phyloP scores from a whole-genome alignment of 2,113 vertebrate genomes.

The Rhizomys pruinosus region DNA sequence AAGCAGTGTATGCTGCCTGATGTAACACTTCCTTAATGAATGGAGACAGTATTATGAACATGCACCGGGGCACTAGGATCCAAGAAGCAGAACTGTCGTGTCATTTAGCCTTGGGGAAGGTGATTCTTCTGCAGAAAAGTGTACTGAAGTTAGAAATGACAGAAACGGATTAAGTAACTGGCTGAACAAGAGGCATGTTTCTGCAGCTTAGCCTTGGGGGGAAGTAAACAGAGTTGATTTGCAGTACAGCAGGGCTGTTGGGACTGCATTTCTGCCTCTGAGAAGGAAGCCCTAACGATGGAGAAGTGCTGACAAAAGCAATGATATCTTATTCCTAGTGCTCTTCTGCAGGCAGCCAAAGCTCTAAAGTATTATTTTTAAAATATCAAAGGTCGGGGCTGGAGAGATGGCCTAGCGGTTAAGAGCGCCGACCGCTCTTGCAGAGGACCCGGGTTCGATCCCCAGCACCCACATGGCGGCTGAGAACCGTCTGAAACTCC shows the following conservation, averaged over 20 bases:
- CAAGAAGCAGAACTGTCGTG: not conserved
- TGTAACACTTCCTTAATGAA: not conserved
- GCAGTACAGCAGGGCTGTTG: not conserved
- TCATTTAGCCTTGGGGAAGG: not conserved
- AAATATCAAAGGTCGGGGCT: not conserved
- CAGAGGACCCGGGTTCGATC: too few species aligned
- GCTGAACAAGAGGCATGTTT: not conserved
- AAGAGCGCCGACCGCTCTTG: too few species aligned
- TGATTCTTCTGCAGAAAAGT: not conserved
- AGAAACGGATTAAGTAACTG: constrained; percentile 3
- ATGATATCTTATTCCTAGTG: not conserved
- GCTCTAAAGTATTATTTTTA: not conserved
- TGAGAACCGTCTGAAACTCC: too few species aligned
- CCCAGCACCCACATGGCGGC: too few species aligned
- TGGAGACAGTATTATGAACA: not conserved
- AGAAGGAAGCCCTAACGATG: not conserved
- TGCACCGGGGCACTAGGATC: not conserved
- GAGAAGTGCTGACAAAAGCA: not conserved
- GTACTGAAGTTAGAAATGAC: constrained; percentile 37
- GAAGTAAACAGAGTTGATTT: not conserved
- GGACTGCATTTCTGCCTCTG: not conserved
- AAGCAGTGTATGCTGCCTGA: not conserved
- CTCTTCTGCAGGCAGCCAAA: not conserved
- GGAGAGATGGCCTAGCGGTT: too few species aligned
- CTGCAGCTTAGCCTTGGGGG: constrained; percentile 21